Percentiles rank a stretch among this genome's conserved stretches.
Conservation (phyloP, 2,888 invertebrate species). For the Exephanes ischioxanthus region DNA sequence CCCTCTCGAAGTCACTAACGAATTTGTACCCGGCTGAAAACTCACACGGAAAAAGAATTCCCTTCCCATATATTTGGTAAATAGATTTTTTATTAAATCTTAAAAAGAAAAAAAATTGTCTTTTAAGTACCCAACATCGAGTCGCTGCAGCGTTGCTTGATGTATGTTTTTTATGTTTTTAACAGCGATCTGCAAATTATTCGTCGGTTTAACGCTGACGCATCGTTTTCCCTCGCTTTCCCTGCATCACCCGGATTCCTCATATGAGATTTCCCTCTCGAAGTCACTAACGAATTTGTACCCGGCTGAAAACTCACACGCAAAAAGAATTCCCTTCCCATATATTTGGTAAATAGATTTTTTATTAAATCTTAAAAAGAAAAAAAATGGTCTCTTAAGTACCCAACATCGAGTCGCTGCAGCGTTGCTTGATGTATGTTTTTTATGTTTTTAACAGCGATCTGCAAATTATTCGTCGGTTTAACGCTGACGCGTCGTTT, state of each 20-base stretch:
- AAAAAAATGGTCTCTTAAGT: no score
- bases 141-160: background rate
- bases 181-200: background rate
- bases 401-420: background rate
- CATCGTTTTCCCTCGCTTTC: background rate
- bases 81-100: no score
- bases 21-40: background rate
- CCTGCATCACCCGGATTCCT: background rate
- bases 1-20: background rate
- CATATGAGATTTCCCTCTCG: background rate
- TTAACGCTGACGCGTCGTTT: background rate
- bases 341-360: no score
- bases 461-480: background rate
- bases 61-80: no score
- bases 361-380: no score
- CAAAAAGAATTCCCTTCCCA: no score
- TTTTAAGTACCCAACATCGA: no score
- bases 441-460: background rate
- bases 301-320: no score
- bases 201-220: background rate
- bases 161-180: background rate
- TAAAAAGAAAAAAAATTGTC: no score
- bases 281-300: background rate
- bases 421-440: background rate
- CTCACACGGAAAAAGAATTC: no score